A percentile compares a stretch with the other conserved stretches of the same genome.
Conservation (phyloP, 2,888 invertebrate species). For the Hemicrepidius hirtus region DNA sequence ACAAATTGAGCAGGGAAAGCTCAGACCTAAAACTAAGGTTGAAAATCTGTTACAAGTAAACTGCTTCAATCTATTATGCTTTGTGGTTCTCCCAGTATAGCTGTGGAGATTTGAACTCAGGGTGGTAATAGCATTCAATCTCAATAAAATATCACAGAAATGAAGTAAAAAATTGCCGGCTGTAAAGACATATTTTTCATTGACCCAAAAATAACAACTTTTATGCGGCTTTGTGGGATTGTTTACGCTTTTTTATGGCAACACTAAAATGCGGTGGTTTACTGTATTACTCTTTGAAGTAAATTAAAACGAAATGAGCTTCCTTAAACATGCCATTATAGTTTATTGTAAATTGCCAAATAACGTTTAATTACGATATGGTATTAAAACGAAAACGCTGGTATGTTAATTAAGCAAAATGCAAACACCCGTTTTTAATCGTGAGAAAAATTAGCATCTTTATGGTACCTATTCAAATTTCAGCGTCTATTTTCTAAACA, state of each 20-base stretch:
- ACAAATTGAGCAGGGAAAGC: neutral
- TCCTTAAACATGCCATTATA: too few relatives aligned
- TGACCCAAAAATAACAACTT: constrained; percentile 3
- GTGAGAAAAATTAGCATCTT: constrained; percentile 1
- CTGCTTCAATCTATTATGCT: constrained; percentile 29
- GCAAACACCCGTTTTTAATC: neutral
- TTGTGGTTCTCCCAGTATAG: neutral
- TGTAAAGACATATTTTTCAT: constrained; percentile 18
- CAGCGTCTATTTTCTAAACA: constrained; percentile 7
- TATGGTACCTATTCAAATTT: neutral
- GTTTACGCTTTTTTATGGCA: neutral
- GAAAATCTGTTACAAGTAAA: constrained; percentile 24
- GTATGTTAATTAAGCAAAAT: neutral
- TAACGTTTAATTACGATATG: too few relatives aligned
- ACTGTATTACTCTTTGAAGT: neutral
- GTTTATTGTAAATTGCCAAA: too few relatives aligned
- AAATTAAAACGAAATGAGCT: neutral
- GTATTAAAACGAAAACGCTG: too few relatives aligned
- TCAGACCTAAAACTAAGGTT: constrained; percentile 10
- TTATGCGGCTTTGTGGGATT: neutral
- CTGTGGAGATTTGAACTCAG: constrained; percentile 8
- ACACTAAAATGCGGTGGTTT: neutral
- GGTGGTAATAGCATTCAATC: constrained; percentile 27
- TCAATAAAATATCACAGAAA: constrained; percentile 27
- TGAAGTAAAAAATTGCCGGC: constrained; percentile 19